phyloP scores from a whole-genome alignment of 1,140 invertebrate genomes.

The Muscidifurax raptorellus region DNA sequence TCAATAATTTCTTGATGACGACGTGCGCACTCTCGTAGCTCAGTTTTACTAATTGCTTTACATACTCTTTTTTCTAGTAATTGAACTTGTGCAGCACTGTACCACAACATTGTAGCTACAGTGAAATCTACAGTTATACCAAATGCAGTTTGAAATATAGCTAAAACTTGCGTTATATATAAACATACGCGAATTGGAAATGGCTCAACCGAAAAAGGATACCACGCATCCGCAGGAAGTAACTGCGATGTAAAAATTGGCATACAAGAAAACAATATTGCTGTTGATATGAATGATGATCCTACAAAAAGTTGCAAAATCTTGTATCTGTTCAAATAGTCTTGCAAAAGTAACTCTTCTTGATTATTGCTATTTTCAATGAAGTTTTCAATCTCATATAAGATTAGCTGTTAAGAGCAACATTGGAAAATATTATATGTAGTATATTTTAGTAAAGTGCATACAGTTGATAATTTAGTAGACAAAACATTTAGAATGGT shows the following conservation, averaged over 20 bases:
- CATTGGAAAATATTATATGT: too few relatives aligned
- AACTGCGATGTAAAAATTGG: background rate
- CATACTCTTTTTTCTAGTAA: conserved; percentile 54
- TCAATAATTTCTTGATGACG: conserved; percentile 56
- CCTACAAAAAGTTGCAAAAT: conserved; percentile 35
- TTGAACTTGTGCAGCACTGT: conserved; percentile 59
- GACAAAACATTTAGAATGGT: too few relatives aligned
- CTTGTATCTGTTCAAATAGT: conserved; percentile 57
- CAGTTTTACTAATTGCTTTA: conserved; percentile 1
- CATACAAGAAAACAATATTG: conserved; percentile 40
- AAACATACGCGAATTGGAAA: conserved; percentile 48
- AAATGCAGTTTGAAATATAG: conserved; percentile 56
- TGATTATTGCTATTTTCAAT: conserved; percentile 1
- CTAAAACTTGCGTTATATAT: conserved; percentile 57
- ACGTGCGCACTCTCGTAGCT: conserved; percentile 48
- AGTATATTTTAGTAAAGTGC: too few relatives aligned
- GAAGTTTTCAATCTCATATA: conserved; percentile 50
- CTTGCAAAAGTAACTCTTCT: conserved; percentile 50
- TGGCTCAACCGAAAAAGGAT: conserved; percentile 60
- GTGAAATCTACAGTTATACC: conserved; percentile 59
- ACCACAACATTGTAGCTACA: conserved; percentile 60
- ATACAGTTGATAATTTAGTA: too few relatives aligned
- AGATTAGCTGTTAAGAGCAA: conserved; percentile 54
- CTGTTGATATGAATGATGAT: conserved; percentile 8
- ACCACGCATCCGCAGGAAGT: conserved; percentile 57